Percentiles rank a stretch among this genome's conserved stretches.
phyloP scores from a whole-genome alignment of 2,888 invertebrate genomes.

The Dryococelus australis region DNA sequence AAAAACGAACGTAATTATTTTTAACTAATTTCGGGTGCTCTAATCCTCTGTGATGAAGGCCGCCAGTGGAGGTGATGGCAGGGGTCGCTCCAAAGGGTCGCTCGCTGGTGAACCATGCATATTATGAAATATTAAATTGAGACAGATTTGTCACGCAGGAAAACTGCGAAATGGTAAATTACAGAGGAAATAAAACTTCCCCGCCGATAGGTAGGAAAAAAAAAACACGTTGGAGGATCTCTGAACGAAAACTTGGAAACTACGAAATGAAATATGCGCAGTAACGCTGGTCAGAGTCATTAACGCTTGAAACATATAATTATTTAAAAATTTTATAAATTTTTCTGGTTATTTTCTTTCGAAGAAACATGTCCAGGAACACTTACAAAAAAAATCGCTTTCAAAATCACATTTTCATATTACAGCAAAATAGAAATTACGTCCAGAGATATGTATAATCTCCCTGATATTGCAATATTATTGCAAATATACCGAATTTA shows the following conservation, averaged over 20 bases:
- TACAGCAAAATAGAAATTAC: too few relatives aligned
- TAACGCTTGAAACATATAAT: too few relatives aligned
- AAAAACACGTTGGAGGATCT: not conserved
- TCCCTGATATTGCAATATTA: too few relatives aligned
- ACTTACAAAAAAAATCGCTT: too few relatives aligned
- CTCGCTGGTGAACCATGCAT: not conserved
- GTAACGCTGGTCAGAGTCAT: too few relatives aligned
- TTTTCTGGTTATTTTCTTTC: too few relatives aligned
- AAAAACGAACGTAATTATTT: slow-evolving; percentile 41
- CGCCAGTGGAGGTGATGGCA: not conserved
- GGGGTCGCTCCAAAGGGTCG: slow-evolving; percentile 29
- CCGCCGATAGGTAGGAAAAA: not conserved
- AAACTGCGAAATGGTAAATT: not conserved
- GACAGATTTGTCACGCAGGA: slow-evolving; percentile 13
- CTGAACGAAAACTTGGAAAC: not conserved
- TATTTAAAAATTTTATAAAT: too few relatives aligned
- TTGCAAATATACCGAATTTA: too few relatives aligned
- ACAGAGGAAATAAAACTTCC: slow-evolving; percentile 20
- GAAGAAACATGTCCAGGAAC: too few relatives aligned
- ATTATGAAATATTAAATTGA: slow-evolving; percentile 28
- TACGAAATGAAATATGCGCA: too few relatives aligned
- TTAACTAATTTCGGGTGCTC: slow-evolving; percentile 39
- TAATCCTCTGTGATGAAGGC: slow-evolving; percentile 34
- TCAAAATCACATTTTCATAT: too few relatives aligned
- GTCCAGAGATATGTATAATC: too few relatives aligned